Conservation (phyloP, 2,888 invertebrate species). For the Pyrgus malvae region DNA sequence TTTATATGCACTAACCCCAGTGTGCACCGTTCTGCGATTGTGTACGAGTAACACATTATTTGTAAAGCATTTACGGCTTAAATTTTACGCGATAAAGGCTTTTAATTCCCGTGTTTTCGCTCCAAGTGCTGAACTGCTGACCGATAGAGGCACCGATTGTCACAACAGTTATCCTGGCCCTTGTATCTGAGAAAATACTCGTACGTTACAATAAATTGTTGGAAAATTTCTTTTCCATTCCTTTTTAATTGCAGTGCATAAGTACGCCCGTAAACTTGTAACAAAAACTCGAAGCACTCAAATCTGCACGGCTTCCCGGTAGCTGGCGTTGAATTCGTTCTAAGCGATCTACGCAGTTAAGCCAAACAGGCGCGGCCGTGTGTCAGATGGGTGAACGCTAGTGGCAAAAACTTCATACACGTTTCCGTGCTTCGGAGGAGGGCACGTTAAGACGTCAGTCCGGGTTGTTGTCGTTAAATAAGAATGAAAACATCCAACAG, state of each 20-base stretch:
- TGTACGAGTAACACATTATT: conserved; percentile 26
- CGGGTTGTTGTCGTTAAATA: no score
- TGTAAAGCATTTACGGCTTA: conserved; percentile 26
- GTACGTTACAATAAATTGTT: neutral
- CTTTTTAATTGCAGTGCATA: neutral
- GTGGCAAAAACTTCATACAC: no score
- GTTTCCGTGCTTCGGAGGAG: no score
- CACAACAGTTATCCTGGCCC: conserved; percentile 1
- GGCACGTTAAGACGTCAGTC: no score
- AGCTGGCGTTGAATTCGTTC: no score
- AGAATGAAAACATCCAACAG: no score
- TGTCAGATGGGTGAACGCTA: no score
- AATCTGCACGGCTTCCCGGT: no score
- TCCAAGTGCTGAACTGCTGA: conserved; percentile 2
- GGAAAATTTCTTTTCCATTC: neutral
- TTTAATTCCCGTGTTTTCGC: conserved; percentile 21
- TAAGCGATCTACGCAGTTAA: no score
- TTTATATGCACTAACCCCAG: no score
- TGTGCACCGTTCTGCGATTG: conserved; percentile 19
- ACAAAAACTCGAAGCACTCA: no score
- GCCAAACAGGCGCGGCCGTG: no score
- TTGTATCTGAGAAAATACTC: neutral
- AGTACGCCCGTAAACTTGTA: neutral
- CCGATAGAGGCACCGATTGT: conserved; percentile 11
- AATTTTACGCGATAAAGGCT: conserved; percentile 25